Evolutionary conservation across 2,113 vertebrate species (phyloP).

Genomic region (Muntiacus reevesi): DNA sequence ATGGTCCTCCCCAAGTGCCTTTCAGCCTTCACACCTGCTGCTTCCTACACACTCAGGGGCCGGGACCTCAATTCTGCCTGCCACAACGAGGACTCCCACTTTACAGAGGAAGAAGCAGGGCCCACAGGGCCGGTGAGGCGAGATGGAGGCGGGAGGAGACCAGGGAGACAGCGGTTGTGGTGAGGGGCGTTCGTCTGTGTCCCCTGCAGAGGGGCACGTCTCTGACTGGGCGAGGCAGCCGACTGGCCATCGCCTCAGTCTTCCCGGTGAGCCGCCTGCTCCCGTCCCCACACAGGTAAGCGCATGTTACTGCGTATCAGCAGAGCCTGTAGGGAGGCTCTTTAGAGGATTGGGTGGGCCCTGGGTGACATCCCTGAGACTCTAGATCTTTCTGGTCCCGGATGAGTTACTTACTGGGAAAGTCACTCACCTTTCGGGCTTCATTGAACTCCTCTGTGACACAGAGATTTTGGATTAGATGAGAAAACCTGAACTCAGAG

Average conservation of each 20-base stretch:
- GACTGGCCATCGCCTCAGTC: background rate
- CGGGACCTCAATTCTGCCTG: background rate
- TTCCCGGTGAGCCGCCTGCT: background rate
- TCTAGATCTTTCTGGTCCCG: background rate
- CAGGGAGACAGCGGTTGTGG: background rate
- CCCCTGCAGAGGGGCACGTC: background rate
- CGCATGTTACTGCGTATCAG: background rate
- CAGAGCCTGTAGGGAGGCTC: background rate
- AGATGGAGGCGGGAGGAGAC: background rate
- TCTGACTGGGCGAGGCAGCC: background rate
- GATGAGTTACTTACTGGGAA: background rate
- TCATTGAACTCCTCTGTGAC: background rate
- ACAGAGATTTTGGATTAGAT: background rate
- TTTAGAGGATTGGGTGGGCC: background rate
- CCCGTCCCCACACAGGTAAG: background rate
- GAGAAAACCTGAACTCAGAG: background rate
- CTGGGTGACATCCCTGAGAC: background rate
- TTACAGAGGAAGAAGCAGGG: background rate
- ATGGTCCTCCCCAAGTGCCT: background rate
- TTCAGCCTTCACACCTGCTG: background rate
- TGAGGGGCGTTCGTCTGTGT: background rate
- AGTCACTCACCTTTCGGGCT: background rate
- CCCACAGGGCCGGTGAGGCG: background rate
- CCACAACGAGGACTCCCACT: background rate
- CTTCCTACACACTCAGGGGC: background rate